Evolutionary conservation across 2,888 invertebrate genomes (phyloP), one percentile per base, ranked within the genome.

Genomic region (Drosophila mayaguana): DNA sequence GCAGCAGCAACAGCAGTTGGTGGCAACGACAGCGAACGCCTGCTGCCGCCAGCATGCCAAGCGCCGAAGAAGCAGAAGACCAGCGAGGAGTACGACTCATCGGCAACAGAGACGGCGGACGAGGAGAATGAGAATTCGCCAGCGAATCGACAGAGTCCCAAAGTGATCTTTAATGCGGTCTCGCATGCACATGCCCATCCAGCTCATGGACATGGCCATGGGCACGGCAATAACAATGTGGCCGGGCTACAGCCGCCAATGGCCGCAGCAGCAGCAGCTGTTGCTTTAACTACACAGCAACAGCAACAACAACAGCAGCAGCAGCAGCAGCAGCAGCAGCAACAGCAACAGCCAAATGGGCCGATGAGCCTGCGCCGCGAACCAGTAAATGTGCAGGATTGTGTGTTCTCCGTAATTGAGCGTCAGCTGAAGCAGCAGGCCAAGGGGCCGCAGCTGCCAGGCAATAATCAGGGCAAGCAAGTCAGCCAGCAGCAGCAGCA

Each of bases 81-180:
- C 25, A 91, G 95, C 25, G 95, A 95, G 89, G 96, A 96, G 90
- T 96, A 96, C 90, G 94, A 95, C 92, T 95, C 95, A 32, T 95
- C 95, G n/a, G 96, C 96, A 11, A 96, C 96, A 55, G 96, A 96
- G 94, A 98, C 97, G 75, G 98, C 98, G 55, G 98, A 98, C 92
- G 98, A 98, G 93, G 97, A 95, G 92, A 95, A 94, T 78, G 95
- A 95, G 67, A 94, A 95, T 59, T 93, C 93, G 59, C 95, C 95
- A 16, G 94, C 93, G 45, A 93, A 94, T 93, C 94, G 94, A 87
- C 94, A 93, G 89, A 83, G 92, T 93, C 93, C 89, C 92, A 94
- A 92, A 90, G 92, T 92, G 12, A 90, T 92, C 42, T 85, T 92
- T 80, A 87, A 91, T 56, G 61, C 75, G 2, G 62, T 75, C 3